phyloP scores from a whole-genome alignment of 2,888 invertebrate genomes.

The Meta bourneti region DNA sequence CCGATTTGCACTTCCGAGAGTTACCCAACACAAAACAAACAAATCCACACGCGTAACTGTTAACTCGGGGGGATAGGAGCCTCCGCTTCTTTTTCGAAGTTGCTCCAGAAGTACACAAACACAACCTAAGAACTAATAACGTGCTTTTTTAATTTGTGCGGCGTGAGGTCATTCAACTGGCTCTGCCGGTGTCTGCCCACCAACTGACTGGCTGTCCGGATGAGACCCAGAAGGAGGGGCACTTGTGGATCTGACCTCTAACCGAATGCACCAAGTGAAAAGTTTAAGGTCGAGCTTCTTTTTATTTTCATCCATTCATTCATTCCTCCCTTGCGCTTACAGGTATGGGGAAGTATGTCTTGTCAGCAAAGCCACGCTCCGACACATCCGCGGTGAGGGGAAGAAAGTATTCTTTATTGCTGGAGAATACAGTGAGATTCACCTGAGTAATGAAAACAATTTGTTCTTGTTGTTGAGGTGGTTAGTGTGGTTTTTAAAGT shows the following conservation, averaged over 20 bases:
- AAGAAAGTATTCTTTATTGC: background rate
- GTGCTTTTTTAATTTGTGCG: background rate
- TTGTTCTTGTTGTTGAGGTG: no score
- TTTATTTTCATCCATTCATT: slow-evolving; percentile 5
- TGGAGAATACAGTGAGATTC: background rate
- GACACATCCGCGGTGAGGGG: background rate
- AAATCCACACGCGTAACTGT: background rate
- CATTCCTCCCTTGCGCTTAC: slow-evolving; percentile 14
- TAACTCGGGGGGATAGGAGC: background rate
- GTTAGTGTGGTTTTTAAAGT: background rate
- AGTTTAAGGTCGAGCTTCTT: slow-evolving; percentile 54
- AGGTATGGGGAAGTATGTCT: slow-evolving; percentile 63
- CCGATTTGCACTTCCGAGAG: background rate
- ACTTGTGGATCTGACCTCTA: slow-evolving; percentile 59
- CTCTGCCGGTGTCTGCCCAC: slow-evolving; percentile 30
- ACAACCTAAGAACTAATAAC: no score
- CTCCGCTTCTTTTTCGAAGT: background rate
- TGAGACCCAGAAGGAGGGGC: slow-evolving; percentile 42
- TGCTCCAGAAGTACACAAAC: background rate
- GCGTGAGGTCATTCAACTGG: slow-evolving; percentile 53
- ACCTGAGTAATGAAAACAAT: no score
- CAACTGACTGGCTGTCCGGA: slow-evolving; percentile 21
- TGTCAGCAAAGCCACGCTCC: background rate
- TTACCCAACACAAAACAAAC: background rate
- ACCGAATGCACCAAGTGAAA: slow-evolving; percentile 7